These are phyloP conservation scores for Temnothorax ravouxi DNA, from an alignment of 2,888 invertebrate species.

Conservation along the genomic window DNA sequence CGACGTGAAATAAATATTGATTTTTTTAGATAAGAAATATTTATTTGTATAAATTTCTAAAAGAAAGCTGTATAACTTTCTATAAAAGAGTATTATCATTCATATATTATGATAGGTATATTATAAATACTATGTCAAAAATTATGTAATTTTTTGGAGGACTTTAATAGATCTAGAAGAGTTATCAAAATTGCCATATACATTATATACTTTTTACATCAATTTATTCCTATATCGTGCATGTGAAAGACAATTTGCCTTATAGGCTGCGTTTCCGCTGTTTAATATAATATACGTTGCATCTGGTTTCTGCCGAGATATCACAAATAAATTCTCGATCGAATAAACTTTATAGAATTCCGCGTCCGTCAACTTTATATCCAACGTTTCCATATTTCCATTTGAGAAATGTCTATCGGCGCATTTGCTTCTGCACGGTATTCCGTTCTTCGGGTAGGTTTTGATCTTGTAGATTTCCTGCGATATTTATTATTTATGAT, in stretches of 20 bases:
- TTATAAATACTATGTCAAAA: background rate
- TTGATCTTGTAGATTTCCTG: conserved; percentile 82
- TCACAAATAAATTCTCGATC: conserved; percentile 88
- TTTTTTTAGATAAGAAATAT: background rate
- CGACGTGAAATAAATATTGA: background rate
- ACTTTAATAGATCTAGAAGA: background rate
- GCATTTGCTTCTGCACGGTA: conserved; percentile 82
- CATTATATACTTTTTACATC: too few relatives aligned
- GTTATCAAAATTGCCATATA: background rate
- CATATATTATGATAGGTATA: background rate
- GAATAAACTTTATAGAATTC: conserved; percentile 89
- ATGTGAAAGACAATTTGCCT: conserved; percentile 86
- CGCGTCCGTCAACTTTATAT: conserved; percentile 83
- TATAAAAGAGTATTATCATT: background rate
- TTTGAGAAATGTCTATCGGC: conserved; percentile 67
- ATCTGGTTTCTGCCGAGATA: conserved; percentile 87
- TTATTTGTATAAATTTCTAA: background rate
- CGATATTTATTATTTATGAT: background rate
- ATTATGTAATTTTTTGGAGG: background rate
- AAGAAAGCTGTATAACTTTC: background rate
- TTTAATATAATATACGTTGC: conserved; percentile 88
- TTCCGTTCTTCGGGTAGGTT: conserved; percentile 84
- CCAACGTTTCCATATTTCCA: conserved; percentile 65
- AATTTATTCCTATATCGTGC: too few relatives aligned
- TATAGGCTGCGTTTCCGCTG: conserved; percentile 92